Evolutionary conservation across 2,797 vertebrate species (phyloP).

Genomic region (Syngnathus rostellatus): DNA sequence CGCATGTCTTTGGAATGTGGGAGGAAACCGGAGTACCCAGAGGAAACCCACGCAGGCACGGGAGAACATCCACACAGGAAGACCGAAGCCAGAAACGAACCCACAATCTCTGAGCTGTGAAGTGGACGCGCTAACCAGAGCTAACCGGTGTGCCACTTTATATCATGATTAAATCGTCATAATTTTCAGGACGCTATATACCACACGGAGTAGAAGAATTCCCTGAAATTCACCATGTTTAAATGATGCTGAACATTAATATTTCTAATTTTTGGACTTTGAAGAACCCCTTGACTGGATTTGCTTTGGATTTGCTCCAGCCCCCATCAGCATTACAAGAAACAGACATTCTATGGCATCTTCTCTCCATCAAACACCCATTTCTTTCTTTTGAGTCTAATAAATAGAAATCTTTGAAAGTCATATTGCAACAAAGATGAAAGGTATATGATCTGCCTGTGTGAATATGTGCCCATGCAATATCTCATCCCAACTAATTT

Average conservation of each 20-base stretch:
- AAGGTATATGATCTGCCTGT: constrained; percentile 6
- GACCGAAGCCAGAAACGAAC: no score
- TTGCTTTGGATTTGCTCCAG: not conserved
- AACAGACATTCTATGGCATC: not conserved
- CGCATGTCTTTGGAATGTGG: no score
- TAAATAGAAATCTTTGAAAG: constrained; percentile 2
- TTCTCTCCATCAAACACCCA: constrained; percentile 12
- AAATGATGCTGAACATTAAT: not conserved
- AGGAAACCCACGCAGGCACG: no score
- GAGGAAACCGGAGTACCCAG: no score
- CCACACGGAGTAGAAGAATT: no score
- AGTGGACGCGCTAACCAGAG: no score
- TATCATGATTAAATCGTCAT: no score
- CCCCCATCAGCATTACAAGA: not conserved
- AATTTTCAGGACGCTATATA: no score
- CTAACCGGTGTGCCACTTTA: no score
- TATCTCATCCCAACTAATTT: constrained; percentile 40
- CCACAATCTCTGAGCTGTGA: no score
- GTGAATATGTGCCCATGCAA: not conserved
- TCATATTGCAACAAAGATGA: constrained; percentile 30
- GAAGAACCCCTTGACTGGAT: not conserved
- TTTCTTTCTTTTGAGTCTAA: constrained; percentile 8
- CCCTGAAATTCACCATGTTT: no score
- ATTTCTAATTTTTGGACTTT: not conserved
- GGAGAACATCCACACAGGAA: no score